Base-by-base conservation (phyloP, 2,888 invertebrate species). In the Cryptophagus acutangulus region DNA sequence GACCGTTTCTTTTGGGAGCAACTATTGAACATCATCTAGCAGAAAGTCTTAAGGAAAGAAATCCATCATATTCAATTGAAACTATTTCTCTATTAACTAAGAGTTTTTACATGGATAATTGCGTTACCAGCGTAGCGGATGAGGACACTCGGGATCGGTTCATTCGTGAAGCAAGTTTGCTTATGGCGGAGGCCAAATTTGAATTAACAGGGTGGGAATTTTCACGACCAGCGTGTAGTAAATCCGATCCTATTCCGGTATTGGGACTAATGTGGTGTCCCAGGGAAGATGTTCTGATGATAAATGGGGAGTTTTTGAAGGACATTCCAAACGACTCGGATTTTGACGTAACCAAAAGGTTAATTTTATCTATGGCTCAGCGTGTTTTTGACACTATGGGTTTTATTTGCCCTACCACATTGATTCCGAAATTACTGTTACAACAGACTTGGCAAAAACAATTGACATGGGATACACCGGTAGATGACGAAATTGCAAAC, bases 171-270 rank as follows among this genome's bases (percentile, higher is more conserved):
- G 16, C 33, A 3, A 18, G 13, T 2, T 13, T 5, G 6, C 2
- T 45, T 3, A 38, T 42, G 42, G 18, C 16, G 1, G 39, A 45
- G 30, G 40, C 25, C 2, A 33, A 30, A 16, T 43, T 43, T 13
- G 35, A 44, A n/a, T n/a, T n/a, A n/a, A n/a, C n/a, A 45, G 48
- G 42, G 47, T 41, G 46, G 41, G 33, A 47, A 40, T 36, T 24
- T 24, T 36, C 41, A 3, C 5, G 17, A 24, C 6, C 6, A n/a
- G 24, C 24, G 6, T 6, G 6, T 6, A n/a, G n/a, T 20, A 12
- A 9, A 29, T 9, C 30, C 10, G 30, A 30, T 8, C 8, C 9
- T 9, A 30, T 36, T 20, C 12, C 40, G 17, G 43, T 46, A n/a
- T 38, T 46, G 17, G 43, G 46, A 20, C 12, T 47, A n/a, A 36